phyloP scores from a whole-genome alignment of 2,113 vertebrate genomes.

The Kryptolebias marmoratus region DNA sequence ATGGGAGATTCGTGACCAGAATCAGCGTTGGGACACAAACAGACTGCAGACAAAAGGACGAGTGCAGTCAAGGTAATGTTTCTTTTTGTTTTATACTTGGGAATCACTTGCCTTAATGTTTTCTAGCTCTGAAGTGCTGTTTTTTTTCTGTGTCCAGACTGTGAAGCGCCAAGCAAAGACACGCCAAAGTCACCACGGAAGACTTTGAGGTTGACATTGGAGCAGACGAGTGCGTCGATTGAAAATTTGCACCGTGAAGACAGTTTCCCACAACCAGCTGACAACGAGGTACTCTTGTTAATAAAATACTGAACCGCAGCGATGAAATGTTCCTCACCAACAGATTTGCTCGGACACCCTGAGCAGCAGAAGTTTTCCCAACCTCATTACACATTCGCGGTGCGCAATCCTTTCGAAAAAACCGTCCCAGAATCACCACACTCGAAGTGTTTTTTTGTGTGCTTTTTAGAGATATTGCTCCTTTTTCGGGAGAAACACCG shows the following conservation, averaged over 20 bases:
- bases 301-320: background rate
- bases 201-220: background rate
- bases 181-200: constrained; percentile 4
- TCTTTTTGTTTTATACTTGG: background rate
- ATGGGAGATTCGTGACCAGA: constrained; percentile 29
- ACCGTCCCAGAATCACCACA: constrained; percentile 24
- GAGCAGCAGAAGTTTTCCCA: constrained; percentile 10
- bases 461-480: constrained; percentile 33
- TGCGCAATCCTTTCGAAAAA: constrained; percentile 12
- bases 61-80: background rate
- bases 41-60: background rate
- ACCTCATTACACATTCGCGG: constrained; percentile 37
- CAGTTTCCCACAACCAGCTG: constrained; percentile 1
- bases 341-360: background rate
- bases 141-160: constrained; percentile 19
- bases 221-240: background rate
- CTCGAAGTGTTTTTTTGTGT: constrained; percentile 3
- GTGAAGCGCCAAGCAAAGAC: constrained; percentile 4
- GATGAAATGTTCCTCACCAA: background rate
- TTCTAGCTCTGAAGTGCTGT: background rate
- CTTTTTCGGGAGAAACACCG: constrained; percentile 22
- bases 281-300: background rate
- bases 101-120: constrained; percentile 15
- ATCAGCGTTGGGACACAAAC: constrained; percentile 10
- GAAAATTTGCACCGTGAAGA: constrained; percentile 3